Evolutionary conservation across 2,797 vertebrate species (phyloP).

Genomic region (Bradypus variegatus): DNA sequence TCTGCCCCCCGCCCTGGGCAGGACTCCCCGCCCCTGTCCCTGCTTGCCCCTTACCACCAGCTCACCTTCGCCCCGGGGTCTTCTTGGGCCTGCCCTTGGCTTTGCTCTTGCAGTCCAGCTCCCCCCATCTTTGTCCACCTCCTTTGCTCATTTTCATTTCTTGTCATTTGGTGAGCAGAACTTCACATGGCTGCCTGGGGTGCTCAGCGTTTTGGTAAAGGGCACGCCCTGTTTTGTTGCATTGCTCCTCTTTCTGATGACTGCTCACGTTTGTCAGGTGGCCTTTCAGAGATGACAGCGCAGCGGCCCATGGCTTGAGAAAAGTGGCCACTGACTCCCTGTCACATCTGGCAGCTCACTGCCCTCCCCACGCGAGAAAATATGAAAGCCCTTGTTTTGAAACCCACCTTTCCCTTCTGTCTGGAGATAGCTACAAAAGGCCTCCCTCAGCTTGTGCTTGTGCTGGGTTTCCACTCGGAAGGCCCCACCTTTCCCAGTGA

Average conservation of each 20-base stretch:
- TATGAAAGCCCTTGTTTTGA: background rate
- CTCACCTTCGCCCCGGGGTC: background rate
- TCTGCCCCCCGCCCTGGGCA: too few relatives aligned
- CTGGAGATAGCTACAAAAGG: background rate
- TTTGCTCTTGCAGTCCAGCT: rapidly evolving
- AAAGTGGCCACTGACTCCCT: background rate
- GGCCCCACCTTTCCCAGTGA: background rate
- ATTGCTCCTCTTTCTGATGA: background rate
- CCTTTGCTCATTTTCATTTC: background rate
- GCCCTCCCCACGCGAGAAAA: background rate
- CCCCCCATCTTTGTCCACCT: background rate
- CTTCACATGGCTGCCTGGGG: too few relatives aligned
- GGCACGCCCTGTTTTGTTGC: background rate
- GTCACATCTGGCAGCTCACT: background rate
- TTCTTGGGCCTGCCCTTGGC: background rate
- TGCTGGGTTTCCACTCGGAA: background rate
- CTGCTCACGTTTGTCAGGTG: background rate
- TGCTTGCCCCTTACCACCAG: too few relatives aligned
- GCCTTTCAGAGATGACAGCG: background rate
- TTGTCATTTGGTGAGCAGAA: background rate
- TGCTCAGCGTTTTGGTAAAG: background rate
- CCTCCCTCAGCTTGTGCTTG: background rate
- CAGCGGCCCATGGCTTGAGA: rapidly evolving
- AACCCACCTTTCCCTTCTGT: background rate
- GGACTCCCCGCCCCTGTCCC: too few relatives aligned